phyloP scores from a whole-genome alignment of 37 sponge, comb jelly and placozoan species.

The Axinella damicornis region DNA sequence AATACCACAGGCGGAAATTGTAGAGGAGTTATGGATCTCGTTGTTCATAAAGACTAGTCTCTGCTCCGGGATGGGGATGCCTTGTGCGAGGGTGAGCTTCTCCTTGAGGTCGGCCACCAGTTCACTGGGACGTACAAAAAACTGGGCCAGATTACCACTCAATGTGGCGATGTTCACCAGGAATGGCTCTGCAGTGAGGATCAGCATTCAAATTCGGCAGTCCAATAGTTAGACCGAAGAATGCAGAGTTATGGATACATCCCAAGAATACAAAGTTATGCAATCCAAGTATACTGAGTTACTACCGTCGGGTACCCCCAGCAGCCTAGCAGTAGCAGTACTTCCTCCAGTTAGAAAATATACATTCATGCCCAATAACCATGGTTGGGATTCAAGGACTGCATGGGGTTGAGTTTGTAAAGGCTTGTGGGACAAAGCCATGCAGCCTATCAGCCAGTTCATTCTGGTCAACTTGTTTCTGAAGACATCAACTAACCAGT shows the following conservation, averaged over 20 bases:
- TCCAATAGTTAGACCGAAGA: background rate
- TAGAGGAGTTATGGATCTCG: slow-evolving; percentile 13
- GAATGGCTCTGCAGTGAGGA: slow-evolving; percentile 50
- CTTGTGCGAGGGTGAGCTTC: slow-evolving; percentile 45
- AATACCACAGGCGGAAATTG: slow-evolving; percentile 26
- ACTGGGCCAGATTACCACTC: slow-evolving; percentile 13
- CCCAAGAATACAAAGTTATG: background rate
- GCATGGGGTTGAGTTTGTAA: no score
- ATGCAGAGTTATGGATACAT: background rate
- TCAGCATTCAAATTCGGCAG: no score
- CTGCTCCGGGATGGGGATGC: slow-evolving; percentile 34
- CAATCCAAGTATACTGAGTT: background rate
- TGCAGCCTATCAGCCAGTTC: no score
- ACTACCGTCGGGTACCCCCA: background rate
- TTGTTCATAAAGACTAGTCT: slow-evolving; percentile 33
- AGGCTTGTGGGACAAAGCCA: no score
- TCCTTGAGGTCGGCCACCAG: slow-evolving; percentile 59
- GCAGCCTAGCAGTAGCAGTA: no score
- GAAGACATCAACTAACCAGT: no score
- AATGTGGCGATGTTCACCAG: slow-evolving; percentile 50
- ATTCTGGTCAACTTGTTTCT: no score
- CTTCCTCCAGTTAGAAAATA: no score
- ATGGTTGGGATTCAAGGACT: no score
- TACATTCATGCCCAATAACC: no score
- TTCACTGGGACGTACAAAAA: slow-evolving; percentile 47